A percentile compares a stretch with the other conserved stretches of the same genome.
Evolutionary conservation across 2,888 invertebrate genomes (phyloP).

Genomic region (Dryomyza anilis): DNA sequence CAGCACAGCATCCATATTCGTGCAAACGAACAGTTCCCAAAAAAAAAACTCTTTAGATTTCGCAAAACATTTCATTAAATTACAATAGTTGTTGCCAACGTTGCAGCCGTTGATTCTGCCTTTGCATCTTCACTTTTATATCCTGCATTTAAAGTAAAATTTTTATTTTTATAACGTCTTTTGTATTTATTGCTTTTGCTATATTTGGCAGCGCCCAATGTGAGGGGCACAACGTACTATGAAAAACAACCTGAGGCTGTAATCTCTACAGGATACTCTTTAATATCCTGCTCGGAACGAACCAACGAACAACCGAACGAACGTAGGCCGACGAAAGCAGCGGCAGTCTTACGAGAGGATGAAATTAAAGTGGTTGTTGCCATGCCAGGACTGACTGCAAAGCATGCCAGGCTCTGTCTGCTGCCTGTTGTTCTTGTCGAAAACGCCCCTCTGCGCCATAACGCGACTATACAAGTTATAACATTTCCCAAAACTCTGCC

Average conservation of each 20-base stretch:
- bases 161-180: background rate
- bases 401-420: background rate
- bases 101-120: background rate
- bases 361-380: constrained; percentile 12
- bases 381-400: background rate
- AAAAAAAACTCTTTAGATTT: constrained; percentile 18
- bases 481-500: background rate
- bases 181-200: constrained; percentile 6
- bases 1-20: constrained; percentile 2
- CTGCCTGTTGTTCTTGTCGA: background rate
- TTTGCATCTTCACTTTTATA: background rate
- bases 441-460: background rate
- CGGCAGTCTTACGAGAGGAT: background rate
- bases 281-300: constrained; percentile 29
- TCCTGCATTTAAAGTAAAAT: constrained; percentile 6
- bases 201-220: background rate
- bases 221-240: constrained; percentile 15
- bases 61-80: constrained; percentile 26
- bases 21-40: too few relatives aligned
- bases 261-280: constrained; percentile 35
- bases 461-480: background rate
- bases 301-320: background rate
- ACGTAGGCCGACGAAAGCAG: background rate
- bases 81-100: constrained; percentile 18
- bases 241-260: constrained; percentile 32